Conservation (phyloP, 1,140 invertebrate species). For the Drosophila mayri region DNA sequence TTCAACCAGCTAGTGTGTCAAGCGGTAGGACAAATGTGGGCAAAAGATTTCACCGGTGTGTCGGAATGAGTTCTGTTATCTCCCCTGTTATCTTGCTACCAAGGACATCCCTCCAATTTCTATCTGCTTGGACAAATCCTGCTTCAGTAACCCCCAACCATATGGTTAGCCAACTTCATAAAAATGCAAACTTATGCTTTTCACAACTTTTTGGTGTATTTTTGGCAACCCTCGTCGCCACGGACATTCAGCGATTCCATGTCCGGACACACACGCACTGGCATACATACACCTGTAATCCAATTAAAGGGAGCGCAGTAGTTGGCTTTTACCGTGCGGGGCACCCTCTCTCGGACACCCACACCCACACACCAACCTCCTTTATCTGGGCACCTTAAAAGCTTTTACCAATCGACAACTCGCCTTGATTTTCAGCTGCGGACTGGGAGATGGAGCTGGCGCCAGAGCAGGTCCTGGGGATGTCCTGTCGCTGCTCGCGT, state of each 20-base stretch:
- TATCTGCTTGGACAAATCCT: conserved; percentile 3
- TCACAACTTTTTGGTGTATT: conserved; percentile 70
- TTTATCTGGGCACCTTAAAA: conserved; percentile 77
- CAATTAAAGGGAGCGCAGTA: conserved; percentile 82
- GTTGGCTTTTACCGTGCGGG: conserved; percentile 80
- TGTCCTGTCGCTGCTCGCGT: conserved; percentile 65
- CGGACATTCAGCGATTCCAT: conserved; percentile 26
- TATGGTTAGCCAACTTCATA: conserved; percentile 76
- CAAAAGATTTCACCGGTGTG: not conserved
- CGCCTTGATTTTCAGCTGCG: conserved; percentile 76
- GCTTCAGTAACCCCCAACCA: conserved; percentile 24
- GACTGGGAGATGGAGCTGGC: conserved; percentile 34
- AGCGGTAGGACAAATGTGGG: not conserved
- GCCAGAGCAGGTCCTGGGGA: conserved; percentile 18
- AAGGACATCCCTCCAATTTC: conserved; percentile 7
- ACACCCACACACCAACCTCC: conserved; percentile 6
- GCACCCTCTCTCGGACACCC: conserved; percentile 19
- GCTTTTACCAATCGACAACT: conserved; percentile 83
- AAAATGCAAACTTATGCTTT: conserved; percentile 83
- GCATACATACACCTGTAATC: conserved; percentile 76
- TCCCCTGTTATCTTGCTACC: conserved; percentile 11
- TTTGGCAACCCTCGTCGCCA: conserved; percentile 43
- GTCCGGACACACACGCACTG: conserved; percentile 43
- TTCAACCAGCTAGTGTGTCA: not conserved
- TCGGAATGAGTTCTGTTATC: not conserved